phyloP scores from a whole-genome alignment of 2,888 invertebrate genomes.

The Spilosoma lubricipeda region DNA sequence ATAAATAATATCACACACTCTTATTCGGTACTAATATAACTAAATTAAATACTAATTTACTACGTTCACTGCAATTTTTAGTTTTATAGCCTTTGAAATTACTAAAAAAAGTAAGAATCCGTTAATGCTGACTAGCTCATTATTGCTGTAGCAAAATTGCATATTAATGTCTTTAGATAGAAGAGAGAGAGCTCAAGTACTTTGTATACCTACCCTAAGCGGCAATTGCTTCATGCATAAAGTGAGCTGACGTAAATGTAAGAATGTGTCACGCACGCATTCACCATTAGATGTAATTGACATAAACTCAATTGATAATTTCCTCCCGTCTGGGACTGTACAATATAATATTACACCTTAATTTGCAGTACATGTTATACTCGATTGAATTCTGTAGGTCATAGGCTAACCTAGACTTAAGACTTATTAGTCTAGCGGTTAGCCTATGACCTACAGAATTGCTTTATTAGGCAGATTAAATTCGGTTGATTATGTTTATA shows the following conservation, averaged over 20 bases:
- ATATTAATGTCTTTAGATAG: slow-evolving; percentile 1
- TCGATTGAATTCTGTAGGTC: too few relatives aligned
- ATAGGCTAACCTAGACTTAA: too few relatives aligned
- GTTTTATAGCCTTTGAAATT: too few relatives aligned
- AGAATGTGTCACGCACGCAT: slow-evolving; percentile 19
- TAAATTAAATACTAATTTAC: too few relatives aligned
- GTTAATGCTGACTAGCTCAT: background rate
- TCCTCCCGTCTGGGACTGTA: slow-evolving; percentile 11
- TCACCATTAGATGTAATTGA: slow-evolving; percentile 16
- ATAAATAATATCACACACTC: too few relatives aligned
- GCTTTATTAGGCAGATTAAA: too few relatives aligned
- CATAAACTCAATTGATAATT: slow-evolving; percentile 22
- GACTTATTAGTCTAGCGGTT: too few relatives aligned
- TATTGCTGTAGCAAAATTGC: background rate
- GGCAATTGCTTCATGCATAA: slow-evolving; percentile 14
- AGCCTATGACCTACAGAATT: too few relatives aligned
- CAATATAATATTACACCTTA: background rate
- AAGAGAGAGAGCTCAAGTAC: slow-evolving; percentile 10
- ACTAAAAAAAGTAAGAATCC: background rate
- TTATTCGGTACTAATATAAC: background rate
- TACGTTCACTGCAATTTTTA: too few relatives aligned
- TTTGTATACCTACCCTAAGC: slow-evolving; percentile 7
- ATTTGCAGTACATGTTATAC: background rate
- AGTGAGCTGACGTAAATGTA: slow-evolving; percentile 11
- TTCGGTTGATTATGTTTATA: too few relatives aligned